Base-by-base conservation (phyloP, 2,113 vertebrate species). In the Chlamydotis undulata region DNA sequence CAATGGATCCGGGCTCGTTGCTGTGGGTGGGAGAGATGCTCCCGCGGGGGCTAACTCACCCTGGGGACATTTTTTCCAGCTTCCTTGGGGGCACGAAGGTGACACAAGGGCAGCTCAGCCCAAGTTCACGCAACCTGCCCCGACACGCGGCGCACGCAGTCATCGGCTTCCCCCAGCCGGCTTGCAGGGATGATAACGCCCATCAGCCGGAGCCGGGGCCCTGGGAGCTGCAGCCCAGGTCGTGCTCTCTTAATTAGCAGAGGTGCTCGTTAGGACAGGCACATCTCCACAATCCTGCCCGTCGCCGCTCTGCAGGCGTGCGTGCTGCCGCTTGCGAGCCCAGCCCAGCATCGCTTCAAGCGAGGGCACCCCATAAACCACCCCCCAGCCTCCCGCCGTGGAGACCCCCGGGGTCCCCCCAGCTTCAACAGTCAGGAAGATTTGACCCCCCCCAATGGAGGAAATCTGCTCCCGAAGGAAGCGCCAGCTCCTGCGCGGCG, bases 91-190 rank as follows among this genome's bases (percentile, higher is more conserved):
- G 28, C 23, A 10, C 1, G 11, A 47, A 57, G 53, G 57, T 9
- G 65, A 53, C 3, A 0, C 0, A 25, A 19, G 50, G 26, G 16
- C 71, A 21, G 57, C 49, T 69, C n/a, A 7, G 1, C 39, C 18
- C 1, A 1, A 14, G 8, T 2, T 45, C 22, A 16, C 24, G 1
- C 37, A 5, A 15, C 49, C 16, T 26, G 1, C 47, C 65, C 31
- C 1, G 1, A 5, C 9, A 6, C 3, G 0, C 55, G 12, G 37
- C 4, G 2, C 49, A 2, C 0, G 6, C 25, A 5, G 33, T 21
- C 24, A 12, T 9, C 2, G 2, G 33, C 86, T 33, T 5, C 33
- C 63, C 45, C 49, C 31, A 3, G 4, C 3, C 5, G 1, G 10
- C 8, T 21, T 2, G 6, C 6, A 5, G 71, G 67, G 50, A 6